Evolutionary conservation across 2,888 invertebrate genomes (phyloP), one percentile per base, ranked within the genome.

Genomic region (Caradrina clavipalpis): DNA sequence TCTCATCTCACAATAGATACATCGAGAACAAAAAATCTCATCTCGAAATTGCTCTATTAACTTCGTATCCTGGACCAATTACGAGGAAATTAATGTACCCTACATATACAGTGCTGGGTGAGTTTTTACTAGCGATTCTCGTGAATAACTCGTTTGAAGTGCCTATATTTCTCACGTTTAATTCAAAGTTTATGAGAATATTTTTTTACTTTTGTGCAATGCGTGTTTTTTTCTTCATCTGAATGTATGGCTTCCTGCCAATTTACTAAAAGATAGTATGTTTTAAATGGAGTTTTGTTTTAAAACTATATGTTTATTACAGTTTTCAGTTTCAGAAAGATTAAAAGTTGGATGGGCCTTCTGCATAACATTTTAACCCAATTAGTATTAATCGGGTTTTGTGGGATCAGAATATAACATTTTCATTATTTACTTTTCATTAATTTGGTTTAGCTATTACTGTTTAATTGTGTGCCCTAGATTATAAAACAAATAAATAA

Each of bases 11-110:
- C 73, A 81, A 79, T 77, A 78, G 67, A 77, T 75, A 74, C 71
- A 76, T 73, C 51, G 57, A 49, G 71, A 73, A 70, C 71, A 85
- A 85, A 84, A 83, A 85, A 84, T 80, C 81, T 78, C 78, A 78
- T 79, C 72, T 68, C 68, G 67, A 76, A 85, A 87, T 86, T 76
- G 79, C 79, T 80, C 78, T 81, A 82, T 87, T 85, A 80, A 80
- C 73, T 82, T 73, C 77, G 76, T 76, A 82, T 82, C 76, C 80
- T 73, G 78, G 87, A 88, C 83, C 88, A 89, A 90, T 89, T 88
- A 90, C 81, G 80, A 56, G 58, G 69, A 88, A 88, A 88, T 88
- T 87, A 87, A 89, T 87, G 85, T 87, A 78, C 50, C 67, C 72
- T 74, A 74, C 73, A 78, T 69, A 75, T 63, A 73, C 71, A 83